Percentiles rank a stretch among this genome's conserved stretches.
Conservation (phyloP, 2,888 invertebrate genomes). For the Drosophila prolongata region DNA sequence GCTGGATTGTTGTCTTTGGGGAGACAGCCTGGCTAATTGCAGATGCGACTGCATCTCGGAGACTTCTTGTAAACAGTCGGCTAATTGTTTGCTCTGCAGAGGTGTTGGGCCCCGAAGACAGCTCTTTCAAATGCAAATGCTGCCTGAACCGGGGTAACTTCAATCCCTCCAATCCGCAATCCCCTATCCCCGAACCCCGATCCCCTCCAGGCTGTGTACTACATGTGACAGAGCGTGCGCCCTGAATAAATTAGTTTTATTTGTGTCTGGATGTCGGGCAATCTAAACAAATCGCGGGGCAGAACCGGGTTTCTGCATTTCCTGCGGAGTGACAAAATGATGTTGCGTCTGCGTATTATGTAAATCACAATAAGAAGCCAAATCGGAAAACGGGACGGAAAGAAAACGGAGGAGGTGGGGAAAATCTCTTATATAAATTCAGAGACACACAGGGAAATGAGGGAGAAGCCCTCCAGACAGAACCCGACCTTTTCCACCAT, state of each 20-base stretch:
- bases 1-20: constrained; percentile 53
- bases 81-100: constrained; percentile 67
- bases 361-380: constrained; percentile 69
- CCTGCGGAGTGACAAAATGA: constrained; percentile 69
- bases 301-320: constrained; percentile 60
- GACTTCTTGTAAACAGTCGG: constrained; percentile 63
- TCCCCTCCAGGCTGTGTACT: background rate
- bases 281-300: constrained; percentile 68
- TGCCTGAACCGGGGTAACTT: constrained; percentile 9
- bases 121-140: constrained; percentile 75
- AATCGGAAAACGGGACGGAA: constrained; percentile 30
- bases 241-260: constrained; percentile 73
- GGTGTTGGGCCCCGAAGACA: constrained; percentile 60
- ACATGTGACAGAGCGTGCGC: constrained; percentile 37
- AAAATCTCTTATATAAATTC: constrained; percentile 49
- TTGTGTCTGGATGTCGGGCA: constrained; percentile 52
- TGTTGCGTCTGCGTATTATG: constrained; percentile 64
- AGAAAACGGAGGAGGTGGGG: constrained; percentile 12
- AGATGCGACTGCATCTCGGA: constrained; percentile 59
- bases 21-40: constrained; percentile 65
- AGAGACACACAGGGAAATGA: constrained; percentile 6
- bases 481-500: constrained; percentile 1
- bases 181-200: background rate
- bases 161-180: background rate
- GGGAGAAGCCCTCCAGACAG: constrained; percentile 1